These are phyloP conservation scores for Pelmatolapia mariae DNA, from an alignment of 2,113 vertebrate species.

Conservation along the genomic window DNA sequence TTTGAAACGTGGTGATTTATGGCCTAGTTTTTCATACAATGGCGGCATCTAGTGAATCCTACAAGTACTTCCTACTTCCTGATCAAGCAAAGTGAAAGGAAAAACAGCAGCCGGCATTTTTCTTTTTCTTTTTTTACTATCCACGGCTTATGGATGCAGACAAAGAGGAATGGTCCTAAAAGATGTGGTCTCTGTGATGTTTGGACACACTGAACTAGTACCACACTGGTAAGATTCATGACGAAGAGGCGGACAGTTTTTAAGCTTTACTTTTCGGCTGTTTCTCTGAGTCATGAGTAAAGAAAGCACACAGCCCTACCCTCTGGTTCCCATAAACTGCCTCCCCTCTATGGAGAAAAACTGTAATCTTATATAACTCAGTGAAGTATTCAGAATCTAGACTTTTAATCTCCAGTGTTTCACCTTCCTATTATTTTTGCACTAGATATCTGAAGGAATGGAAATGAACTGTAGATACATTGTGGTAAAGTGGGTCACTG, in stretches of 20 bases:
- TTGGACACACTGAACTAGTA: background rate
- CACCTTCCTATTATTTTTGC: background rate
- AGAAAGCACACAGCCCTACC: background rate
- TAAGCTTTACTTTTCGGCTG: background rate
- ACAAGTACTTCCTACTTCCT: background rate
- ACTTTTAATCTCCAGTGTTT: background rate
- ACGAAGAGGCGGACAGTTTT: background rate
- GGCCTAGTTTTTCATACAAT: background rate
- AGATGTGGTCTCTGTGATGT: background rate
- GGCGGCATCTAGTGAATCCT: background rate
- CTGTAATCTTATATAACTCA: background rate
- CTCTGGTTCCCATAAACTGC: background rate
- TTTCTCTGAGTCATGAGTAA: background rate
- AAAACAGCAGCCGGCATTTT: background rate
- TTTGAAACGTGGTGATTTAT: background rate
- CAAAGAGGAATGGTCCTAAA: background rate
- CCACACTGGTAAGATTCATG: background rate
- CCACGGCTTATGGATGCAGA: background rate
- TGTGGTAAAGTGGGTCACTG: accelerated
- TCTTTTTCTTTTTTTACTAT: background rate
- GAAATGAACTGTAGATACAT: background rate
- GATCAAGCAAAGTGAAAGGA: background rate
- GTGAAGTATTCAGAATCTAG: accelerated
- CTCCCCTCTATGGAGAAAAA: background rate
- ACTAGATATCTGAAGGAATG: background rate